A percentile compares a stretch with the other conserved stretches of the same genome.
These are phyloP conservation scores for Panonychus citri DNA, from an alignment of 1,140 invertebrate species.

Conservation along the genomic window DNA sequence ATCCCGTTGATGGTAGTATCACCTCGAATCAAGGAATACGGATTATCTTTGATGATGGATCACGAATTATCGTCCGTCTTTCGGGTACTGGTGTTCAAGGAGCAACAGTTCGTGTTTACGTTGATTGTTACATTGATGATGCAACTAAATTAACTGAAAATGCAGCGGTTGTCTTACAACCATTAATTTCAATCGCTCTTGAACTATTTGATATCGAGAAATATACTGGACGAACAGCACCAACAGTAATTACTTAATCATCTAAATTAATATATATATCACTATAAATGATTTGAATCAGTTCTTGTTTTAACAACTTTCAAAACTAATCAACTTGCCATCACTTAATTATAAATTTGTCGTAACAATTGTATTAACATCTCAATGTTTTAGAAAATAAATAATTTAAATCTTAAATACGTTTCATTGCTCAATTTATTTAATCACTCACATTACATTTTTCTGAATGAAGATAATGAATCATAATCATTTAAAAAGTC, in stretches of 20 bases:
- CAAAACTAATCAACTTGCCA: too few relatives aligned
- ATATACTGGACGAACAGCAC: conserved; percentile 61
- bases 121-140: conserved; percentile 62
- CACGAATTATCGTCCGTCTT: conserved; percentile 69
- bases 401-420: too few relatives aligned
- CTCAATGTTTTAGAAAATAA: too few relatives aligned
- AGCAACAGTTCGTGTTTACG: conserved; percentile 81
- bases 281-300: too few relatives aligned
- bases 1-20: conserved; percentile 75
- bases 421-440: too few relatives aligned
- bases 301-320: too few relatives aligned
- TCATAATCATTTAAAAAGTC: too few relatives aligned
- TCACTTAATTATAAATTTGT: too few relatives aligned
- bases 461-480: too few relatives aligned
- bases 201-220: conserved; percentile 55
- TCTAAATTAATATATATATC: not conserved
- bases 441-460: too few relatives aligned
- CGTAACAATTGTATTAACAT: too few relatives aligned
- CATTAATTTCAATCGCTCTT: conserved; percentile 67
- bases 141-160: conserved; percentile 35
- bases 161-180: conserved; percentile 52
- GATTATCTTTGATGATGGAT: conserved; percentile 77
- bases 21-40: conserved; percentile 76
- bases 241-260: conserved; percentile 91
- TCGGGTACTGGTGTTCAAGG: conserved; percentile 94